Percentiles rank a stretch among this genome's conserved stretches.
phyloP scores from a whole-genome alignment of 2,888 invertebrate species.

The Synergus japonicus region DNA sequence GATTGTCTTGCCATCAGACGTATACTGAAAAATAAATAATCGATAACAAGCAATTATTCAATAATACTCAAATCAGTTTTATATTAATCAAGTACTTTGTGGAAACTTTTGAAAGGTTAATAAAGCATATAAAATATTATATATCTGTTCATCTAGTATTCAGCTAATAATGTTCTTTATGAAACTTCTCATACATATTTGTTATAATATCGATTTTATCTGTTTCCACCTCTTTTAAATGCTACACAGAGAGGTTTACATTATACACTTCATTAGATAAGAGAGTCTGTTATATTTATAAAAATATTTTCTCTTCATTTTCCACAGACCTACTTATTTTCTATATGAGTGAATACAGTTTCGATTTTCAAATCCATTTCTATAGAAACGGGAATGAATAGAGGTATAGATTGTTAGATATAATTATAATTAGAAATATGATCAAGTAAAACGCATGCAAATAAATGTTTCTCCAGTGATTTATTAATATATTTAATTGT shows the following conservation, averaged over 20 bases:
- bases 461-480: too few relatives aligned
- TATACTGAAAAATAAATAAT: conserved; percentile 78
- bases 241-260: conserved; percentile 2
- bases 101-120: background rate
- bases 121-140: background rate
- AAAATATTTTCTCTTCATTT: conserved; percentile 33
- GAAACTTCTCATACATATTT: conserved; percentile 8
- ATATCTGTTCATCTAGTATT: background rate
- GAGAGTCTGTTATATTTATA: conserved; percentile 28
- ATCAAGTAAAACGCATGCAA: too few relatives aligned
- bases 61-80: background rate
- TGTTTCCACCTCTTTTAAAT: background rate
- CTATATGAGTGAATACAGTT: background rate
- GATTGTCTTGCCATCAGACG: conserved; percentile 84
- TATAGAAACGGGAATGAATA: background rate
- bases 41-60: background rate
- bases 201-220: conserved; percentile 26
- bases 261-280: conserved; percentile 9
- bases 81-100: background rate
- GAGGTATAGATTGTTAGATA: too few relatives aligned
- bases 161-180: background rate
- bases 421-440: too few relatives aligned
- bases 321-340: conserved; percentile 14
- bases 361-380: background rate
- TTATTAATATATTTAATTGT: background rate